Base-by-base conservation (phyloP, 2,797 vertebrate genomes). In the Chelmon rostratus region DNA sequence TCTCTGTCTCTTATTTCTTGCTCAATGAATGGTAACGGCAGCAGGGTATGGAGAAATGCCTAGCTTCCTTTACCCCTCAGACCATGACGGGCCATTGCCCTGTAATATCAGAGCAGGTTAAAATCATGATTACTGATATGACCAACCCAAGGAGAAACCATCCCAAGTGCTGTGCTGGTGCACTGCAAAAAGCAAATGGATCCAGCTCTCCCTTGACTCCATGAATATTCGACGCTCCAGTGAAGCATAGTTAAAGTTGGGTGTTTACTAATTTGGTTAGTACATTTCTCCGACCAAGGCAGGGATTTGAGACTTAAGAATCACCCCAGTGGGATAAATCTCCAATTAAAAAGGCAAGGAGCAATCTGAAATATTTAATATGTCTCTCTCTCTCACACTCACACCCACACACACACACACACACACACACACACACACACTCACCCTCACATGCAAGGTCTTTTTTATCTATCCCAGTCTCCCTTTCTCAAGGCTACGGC, bases 271-370 rank as follows among this genome's bases (percentile, higher is more conserved):
- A 88, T 89, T 84, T 66, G 64, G 73, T 78, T 71, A 59, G 35
- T 78, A 68, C 73, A 74, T 85, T 88, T 79, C 53, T 82, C 6
- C 18, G 35, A 70, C 76, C 61, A 57, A 62, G 69, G 58, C 47
- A 23, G 56, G 65, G 56, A 73, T 83, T 71, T 70, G 31, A 44
- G 35, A 66, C 44, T 68, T 37, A 15, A 38, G 38, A 85, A 74
- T 75, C 44, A 44, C 19, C 75, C 70, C 53, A 35, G 35, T 77
- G 79, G 73, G 80, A 87, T 76, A 78, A 61, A 84, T 67, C 25
- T 69, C 28, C 82, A 79, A 89, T 89, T 84, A 78, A 88, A 88
- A 85, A 84, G 65, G 58, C 64, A 84, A 52, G 50, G 38, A 72
- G 68, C 52, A 49, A 78, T 78, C 37, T 85, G 57, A 86, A 91